Percentiles rank a stretch among this genome's conserved stretches.
phyloP scores from a whole-genome alignment of 2,888 invertebrate genomes.

The Mycalesis mineus region DNA sequence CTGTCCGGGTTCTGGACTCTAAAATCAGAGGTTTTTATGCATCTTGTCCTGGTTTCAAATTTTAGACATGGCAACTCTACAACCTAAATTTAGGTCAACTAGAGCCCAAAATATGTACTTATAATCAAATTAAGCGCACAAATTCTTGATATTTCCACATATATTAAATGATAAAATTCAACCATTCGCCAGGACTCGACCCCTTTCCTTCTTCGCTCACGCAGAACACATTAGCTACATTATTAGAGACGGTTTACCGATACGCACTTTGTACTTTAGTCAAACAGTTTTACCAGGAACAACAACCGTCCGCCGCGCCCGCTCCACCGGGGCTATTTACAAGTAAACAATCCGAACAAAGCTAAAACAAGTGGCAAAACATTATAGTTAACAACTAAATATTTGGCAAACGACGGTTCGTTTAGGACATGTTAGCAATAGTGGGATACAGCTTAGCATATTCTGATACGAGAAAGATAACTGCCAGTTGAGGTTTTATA shows the following conservation, averaged over 20 bases:
- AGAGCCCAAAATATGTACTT: too few species aligned
- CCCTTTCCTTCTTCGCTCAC: too few species aligned
- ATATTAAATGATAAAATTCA: too few species aligned
- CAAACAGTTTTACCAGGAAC: constrained; percentile 34
- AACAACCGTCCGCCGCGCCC: constrained; percentile 42
- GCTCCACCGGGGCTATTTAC: constrained; percentile 55
- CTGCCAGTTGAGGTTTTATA: neutral
- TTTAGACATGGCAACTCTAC: too few species aligned
- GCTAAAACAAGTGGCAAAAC: constrained; percentile 46
- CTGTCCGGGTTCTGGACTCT: too few species aligned
- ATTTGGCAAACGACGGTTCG: constrained; percentile 61
- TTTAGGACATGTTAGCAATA: constrained; percentile 15
- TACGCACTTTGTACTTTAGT: constrained; percentile 55
- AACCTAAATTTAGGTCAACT: too few species aligned
- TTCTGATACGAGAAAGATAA: neutral
- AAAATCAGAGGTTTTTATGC: too few species aligned
- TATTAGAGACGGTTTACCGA: constrained; percentile 38
- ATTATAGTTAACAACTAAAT: constrained; percentile 57
- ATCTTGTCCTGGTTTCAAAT: too few species aligned
- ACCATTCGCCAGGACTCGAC: too few species aligned
- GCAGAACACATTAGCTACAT: constrained; percentile 21
- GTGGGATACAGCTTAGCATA: constrained; percentile 18
- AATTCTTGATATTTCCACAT: too few species aligned
- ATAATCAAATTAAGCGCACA: too few species aligned
- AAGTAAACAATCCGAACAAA: constrained; percentile 54